Percentiles rank a stretch among this genome's conserved stretches.
phyloP scores from a whole-genome alignment of 2,113 vertebrate genomes.

The Galeopterus variegatus region DNA sequence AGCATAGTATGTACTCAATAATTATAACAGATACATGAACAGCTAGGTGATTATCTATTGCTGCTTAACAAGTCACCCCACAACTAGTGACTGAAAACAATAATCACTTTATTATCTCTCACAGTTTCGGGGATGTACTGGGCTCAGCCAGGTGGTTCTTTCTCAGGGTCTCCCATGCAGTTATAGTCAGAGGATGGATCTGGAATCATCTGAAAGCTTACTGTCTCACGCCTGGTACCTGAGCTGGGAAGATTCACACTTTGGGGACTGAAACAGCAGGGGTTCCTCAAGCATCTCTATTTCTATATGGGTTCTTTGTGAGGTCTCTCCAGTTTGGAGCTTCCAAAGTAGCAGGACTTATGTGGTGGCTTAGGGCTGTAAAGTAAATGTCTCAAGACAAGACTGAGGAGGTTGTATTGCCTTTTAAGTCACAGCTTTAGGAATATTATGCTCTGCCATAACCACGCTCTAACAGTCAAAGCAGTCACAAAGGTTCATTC shows the following conservation, averaged over 20 bases:
- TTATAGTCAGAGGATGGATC: not conserved
- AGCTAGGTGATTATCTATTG: not conserved
- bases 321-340: not conserved
- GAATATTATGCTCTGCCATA: not conserved
- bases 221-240: not conserved
- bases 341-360: not conserved
- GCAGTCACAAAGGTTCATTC: not conserved
- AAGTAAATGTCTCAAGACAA: not conserved
- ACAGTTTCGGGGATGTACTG: not conserved
- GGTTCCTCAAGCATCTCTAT: not conserved
- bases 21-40: not conserved
- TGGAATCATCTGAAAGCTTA: not conserved
- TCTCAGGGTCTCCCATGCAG: not conserved
- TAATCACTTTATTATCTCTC: not conserved
- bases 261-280: not conserved
- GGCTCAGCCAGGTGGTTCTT: not conserved
- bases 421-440: not conserved
- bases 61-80: not conserved
- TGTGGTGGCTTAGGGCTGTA: not conserved
- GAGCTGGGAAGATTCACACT: not conserved
- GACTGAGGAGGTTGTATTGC: not conserved
- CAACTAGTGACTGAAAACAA: not conserved
- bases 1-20: not conserved
- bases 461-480: not conserved
- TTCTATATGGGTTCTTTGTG: not conserved